Conservation (phyloP, 2,888 invertebrate species). For the Apamea epomidion region DNA sequence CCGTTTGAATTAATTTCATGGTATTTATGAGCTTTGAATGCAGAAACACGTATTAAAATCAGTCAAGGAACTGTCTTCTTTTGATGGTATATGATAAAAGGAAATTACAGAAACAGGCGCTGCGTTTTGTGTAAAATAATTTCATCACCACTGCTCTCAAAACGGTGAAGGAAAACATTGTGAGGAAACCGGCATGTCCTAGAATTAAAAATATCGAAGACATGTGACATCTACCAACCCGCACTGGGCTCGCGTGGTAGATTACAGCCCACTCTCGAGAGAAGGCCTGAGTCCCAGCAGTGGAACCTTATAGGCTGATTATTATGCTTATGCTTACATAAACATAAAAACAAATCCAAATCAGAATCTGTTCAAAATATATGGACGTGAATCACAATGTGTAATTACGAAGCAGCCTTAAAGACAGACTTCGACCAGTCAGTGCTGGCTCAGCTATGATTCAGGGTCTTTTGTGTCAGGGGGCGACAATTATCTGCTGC, state of each 20-base stretch:
- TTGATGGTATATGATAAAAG: not conserved
- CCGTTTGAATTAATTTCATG: not conserved
- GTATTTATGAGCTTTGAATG: not conserved
- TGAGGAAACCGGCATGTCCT: no score
- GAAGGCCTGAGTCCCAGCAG: no score
- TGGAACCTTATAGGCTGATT: no score
- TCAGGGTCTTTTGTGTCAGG: constrained; percentile 63
- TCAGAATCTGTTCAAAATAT: constrained; percentile 22
- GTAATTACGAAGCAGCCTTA: constrained; percentile 61
- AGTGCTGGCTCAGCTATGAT: constrained; percentile 65
- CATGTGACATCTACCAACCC: no score
- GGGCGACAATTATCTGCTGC: constrained; percentile 68
- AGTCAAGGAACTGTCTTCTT: not conserved
- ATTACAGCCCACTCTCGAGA: no score
- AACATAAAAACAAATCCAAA: not conserved
- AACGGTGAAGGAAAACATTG: no score
- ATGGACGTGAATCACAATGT: constrained; percentile 44
- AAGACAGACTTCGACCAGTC: constrained; percentile 59
- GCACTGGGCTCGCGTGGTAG: no score
- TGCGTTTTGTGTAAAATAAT: no score
- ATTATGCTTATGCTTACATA: no score
- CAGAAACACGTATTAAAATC: not conserved
- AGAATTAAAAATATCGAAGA: no score
- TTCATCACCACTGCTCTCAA: no score
- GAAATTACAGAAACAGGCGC: not conserved